Evolutionary conservation across 1,140 invertebrate genomes (phyloP).

Genomic region (Periplaneta americana): DNA sequence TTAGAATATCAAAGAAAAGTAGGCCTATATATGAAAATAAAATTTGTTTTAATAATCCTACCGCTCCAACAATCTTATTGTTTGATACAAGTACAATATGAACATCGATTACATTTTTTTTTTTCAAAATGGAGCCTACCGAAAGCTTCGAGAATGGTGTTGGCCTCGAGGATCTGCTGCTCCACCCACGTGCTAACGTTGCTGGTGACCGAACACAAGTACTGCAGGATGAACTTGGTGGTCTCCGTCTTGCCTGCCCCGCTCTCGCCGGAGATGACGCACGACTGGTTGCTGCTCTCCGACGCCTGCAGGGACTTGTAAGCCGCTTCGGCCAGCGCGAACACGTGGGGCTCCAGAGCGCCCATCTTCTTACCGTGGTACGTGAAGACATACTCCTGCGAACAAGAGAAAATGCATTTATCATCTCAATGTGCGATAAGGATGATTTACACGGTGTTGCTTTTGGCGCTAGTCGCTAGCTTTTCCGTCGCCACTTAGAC

Average conservation of each 20-base stretch:
- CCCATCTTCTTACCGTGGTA: conserved; percentile 80
- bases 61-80: too few species aligned
- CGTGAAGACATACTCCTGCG: conserved; percentile 71
- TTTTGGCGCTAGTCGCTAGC: too few species aligned
- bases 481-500: too few species aligned
- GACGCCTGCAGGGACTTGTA: conserved; percentile 63
- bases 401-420: too few species aligned
- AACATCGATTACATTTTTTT: too few species aligned
- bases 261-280: conserved; percentile 96
- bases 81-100: too few species aligned
- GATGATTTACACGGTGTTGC: too few species aligned
- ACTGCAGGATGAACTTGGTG: conserved; percentile 92
- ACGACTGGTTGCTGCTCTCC: conserved; percentile 67
- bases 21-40: too few species aligned
- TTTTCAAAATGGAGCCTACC: too few species aligned
- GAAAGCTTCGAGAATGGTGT: conserved; percentile 89
- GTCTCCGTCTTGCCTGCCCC: conserved; percentile 97
- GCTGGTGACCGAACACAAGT: conserved; percentile 86
- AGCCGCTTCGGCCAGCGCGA: conserved; percentile 82
- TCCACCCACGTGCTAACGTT: conserved; percentile 90
- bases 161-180: conserved; percentile 90
- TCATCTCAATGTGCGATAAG: too few species aligned
- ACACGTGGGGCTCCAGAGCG: conserved; percentile 79
- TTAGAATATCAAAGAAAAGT: too few species aligned
- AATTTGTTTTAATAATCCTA: too few species aligned